A percentile compares a stretch with the other conserved stretches of the same genome.
Evolutionary conservation across 2,888 invertebrate species (phyloP).

Genomic region (Alentia gelatinosa): DNA sequence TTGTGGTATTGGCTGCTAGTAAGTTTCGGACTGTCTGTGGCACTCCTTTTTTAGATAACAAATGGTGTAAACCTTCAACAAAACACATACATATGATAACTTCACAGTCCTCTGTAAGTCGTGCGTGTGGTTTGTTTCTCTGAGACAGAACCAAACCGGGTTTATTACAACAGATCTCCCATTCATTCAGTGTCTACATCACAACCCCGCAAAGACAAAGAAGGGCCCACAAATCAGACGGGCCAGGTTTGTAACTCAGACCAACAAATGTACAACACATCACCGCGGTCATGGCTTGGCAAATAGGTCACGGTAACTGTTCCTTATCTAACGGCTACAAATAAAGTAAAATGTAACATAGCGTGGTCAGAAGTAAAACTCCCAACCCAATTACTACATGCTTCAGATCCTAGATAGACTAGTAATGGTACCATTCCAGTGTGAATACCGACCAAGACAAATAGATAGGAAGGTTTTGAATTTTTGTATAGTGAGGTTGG

Average conservation of each 20-base stretch:
- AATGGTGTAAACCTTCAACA: not conserved
- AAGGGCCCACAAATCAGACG: not conserved
- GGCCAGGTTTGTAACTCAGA: not conserved
- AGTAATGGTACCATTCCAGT: not conserved
- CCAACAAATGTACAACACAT: not conserved
- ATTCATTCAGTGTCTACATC: conserved; percentile 5
- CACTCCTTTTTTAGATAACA: not conserved
- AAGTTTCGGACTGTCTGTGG: not conserved
- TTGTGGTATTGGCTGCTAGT: not conserved
- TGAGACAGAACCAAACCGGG: conserved; percentile 25
- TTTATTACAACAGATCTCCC: conserved; percentile 30
- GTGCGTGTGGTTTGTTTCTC: not conserved
- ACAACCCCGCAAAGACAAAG: not conserved
- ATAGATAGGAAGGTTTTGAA: too few relatives aligned
- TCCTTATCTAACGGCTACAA: not conserved
- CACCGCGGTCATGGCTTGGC: not conserved
- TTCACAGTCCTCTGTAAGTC: not conserved
- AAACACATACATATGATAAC: not conserved
- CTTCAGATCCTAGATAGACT: not conserved
- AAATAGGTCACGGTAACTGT: not conserved
- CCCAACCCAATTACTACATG: not conserved
- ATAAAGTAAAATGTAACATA: not conserved
- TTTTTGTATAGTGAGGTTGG: not conserved
- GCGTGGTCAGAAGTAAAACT: not conserved
- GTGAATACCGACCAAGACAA: not conserved